These are phyloP conservation scores for Orestias chungarensis DNA, from an alignment of 2,797 vertebrate genomes.

Conservation along the genomic window DNA sequence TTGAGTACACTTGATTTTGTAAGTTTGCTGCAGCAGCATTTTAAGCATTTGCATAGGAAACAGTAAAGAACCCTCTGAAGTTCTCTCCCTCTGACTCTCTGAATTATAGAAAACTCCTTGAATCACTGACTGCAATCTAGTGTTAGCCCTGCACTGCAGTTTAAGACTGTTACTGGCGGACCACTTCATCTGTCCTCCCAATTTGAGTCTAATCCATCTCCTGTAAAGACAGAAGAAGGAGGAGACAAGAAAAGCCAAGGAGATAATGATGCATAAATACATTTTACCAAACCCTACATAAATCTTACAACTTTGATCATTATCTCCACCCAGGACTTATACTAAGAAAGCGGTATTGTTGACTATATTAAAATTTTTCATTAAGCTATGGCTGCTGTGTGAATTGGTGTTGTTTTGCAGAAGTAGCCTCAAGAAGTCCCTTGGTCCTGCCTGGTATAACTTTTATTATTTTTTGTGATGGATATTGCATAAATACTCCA, in stretches of 20 bases:
- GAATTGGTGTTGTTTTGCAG: slow-evolving; percentile 25
- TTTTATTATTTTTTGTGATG: background rate
- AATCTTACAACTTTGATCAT: slow-evolving; percentile 38
- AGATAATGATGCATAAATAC: slow-evolving; percentile 49
- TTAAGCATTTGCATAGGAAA: slow-evolving; percentile 58
- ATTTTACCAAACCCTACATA: slow-evolving; percentile 20
- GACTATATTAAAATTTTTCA: slow-evolving; percentile 34
- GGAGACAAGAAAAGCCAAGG: slow-evolving; percentile 1
- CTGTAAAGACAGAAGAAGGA: slow-evolving; percentile 26
- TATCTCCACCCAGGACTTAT: slow-evolving; percentile 33
- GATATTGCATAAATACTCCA: background rate
- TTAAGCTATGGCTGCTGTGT: slow-evolving; percentile 23
- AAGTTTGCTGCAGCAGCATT: slow-evolving; percentile 32
- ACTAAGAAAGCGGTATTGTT: slow-evolving; percentile 36
- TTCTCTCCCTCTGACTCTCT: slow-evolving; percentile 62
- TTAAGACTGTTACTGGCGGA: slow-evolving; percentile 34
- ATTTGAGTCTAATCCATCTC: slow-evolving; percentile 45
- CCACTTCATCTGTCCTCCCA: slow-evolving; percentile 42
- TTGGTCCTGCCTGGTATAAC: background rate
- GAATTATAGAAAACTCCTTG: slow-evolving; percentile 70
- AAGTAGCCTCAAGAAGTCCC: slow-evolving; percentile 24
- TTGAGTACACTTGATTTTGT: slow-evolving; percentile 17
- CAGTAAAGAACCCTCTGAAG: slow-evolving; percentile 66
- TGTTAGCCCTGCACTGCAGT: slow-evolving; percentile 38
- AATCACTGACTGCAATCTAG: slow-evolving; percentile 55